These are phyloP conservation scores for Elachura formosa DNA, from an alignment of 2,113 vertebrate species.

Conservation along the genomic window DNA sequence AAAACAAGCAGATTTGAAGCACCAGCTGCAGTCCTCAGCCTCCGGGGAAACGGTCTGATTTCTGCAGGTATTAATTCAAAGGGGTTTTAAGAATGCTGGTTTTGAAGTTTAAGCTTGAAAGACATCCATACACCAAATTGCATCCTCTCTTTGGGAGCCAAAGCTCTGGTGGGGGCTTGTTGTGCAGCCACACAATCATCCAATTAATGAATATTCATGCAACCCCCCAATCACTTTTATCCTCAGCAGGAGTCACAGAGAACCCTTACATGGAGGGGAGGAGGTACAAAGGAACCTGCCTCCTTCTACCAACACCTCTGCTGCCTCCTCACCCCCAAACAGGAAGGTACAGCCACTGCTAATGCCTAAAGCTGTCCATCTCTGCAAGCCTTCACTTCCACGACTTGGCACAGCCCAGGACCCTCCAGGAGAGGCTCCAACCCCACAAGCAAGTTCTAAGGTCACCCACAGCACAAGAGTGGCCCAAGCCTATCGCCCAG, in stretches of 20 bases:
- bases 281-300: neutral
- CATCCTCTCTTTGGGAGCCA: slow-evolving; percentile 26
- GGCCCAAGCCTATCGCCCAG: rapidly evolving
- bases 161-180: neutral
- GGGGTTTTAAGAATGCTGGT: neutral
- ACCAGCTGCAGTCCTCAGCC: slow-evolving; percentile 34
- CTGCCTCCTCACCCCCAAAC: neutral
- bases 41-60: neutral
- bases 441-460: neutral
- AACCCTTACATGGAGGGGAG: neutral
- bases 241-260: neutral
- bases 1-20: neutral
- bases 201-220: slow-evolving; percentile 42
- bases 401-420: neutral
- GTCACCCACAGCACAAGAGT: rapidly evolving
- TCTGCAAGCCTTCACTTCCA: neutral
- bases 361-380: neutral
- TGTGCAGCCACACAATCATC: neutral
- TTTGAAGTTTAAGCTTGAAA: slow-evolving; percentile 43
- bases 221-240: slow-evolving; percentile 6
- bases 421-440: neutral
- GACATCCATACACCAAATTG: neutral
- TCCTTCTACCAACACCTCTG: neutral
- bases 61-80: slow-evolving; percentile 18
- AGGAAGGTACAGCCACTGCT: neutral